Evolutionary conservation across 2,113 vertebrate species (phyloP), one percentile per base, ranked within the genome.

Genomic region (Pogona vitticeps): DNA sequence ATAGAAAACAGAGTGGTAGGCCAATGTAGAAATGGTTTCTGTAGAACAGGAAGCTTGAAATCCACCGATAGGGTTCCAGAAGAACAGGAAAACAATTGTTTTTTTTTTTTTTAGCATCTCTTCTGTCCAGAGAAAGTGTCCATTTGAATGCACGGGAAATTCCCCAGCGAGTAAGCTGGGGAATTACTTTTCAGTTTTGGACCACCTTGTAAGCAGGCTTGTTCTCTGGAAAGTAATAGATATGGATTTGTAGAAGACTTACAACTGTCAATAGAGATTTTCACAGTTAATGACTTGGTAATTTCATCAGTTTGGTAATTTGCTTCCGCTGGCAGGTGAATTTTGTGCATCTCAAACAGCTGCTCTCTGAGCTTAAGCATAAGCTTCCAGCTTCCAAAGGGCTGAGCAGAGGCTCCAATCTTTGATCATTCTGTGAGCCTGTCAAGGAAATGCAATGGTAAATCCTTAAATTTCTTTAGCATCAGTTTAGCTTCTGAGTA

Each of bases 301-400:
- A 87, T 80, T 82, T 87, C 79, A 87, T 87, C 85, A 87, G 79
- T 76, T 82, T 67, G 59, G 71, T 87, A 76, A 82, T 87, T 87
- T 75, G 59, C 80, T 81, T 75, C 79, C n/a, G 20, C 71, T 10
- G 31, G 59, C 78, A 86, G 70, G 79, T 86, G 85, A 86, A 73
- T 87, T 76, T 86, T 81, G n/a, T 87, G 71, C 71, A 52, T 82
- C 40, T 81, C 36, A 82, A 87, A 65, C 79, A 82, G 76, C 76
- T 78, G 83, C 63, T 56, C 67, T 31, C 42, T 31, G 79, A 76
- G 78, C 78, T 81, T 86, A 86, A 81, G 59, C 31, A 46, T 81
- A 87, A 56, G 40, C 71, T 68, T 42, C 42, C 79, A 76, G 23
- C 65, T 75, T 82, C 79, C 6, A 38, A 86, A 67, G 59, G 79